Percentiles rank a stretch among this genome's conserved stretches.
phyloP scores from a whole-genome alignment of 1,140 invertebrate genomes.

The Bombus polaris region DNA sequence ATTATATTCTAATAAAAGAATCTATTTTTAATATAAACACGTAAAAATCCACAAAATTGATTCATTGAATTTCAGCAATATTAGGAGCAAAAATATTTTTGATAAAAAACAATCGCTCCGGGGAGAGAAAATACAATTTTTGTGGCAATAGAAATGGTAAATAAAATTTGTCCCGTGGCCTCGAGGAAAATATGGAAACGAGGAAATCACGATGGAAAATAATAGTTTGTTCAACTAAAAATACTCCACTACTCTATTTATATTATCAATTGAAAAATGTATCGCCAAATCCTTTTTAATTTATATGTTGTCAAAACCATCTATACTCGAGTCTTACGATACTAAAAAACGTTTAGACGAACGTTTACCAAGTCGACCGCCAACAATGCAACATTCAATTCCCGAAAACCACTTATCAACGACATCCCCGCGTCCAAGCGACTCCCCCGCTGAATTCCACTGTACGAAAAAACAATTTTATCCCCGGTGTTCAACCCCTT shows the following conservation, averaged over 20 bases:
- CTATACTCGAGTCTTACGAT: background rate
- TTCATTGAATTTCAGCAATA: background rate
- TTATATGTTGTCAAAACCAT: background rate
- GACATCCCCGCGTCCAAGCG: background rate
- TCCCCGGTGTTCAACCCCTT: constrained; percentile 9
- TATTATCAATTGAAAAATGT: background rate
- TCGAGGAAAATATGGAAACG: background rate
- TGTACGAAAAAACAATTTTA: constrained; percentile 30
- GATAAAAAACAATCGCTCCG: background rate
- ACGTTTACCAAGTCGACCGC: background rate
- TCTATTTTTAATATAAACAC: too few relatives aligned
- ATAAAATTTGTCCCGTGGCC: background rate
- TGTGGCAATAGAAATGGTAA: background rate
- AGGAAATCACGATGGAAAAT: background rate
- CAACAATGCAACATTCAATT: constrained; percentile 15
- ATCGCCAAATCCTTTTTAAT: background rate
- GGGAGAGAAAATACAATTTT: background rate
- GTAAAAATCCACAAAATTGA: background rate
- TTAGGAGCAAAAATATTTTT: background rate
- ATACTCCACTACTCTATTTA: background rate
- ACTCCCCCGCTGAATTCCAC: background rate
- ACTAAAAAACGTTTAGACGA: background rate
- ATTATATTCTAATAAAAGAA: too few relatives aligned
- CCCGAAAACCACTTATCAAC: constrained; percentile 10
- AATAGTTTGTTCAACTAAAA: background rate